Evolutionary conservation across 2,797 vertebrate species (phyloP), one percentile per base, ranked within the genome.

Genomic region (Hephaestus fuliginosus): DNA sequence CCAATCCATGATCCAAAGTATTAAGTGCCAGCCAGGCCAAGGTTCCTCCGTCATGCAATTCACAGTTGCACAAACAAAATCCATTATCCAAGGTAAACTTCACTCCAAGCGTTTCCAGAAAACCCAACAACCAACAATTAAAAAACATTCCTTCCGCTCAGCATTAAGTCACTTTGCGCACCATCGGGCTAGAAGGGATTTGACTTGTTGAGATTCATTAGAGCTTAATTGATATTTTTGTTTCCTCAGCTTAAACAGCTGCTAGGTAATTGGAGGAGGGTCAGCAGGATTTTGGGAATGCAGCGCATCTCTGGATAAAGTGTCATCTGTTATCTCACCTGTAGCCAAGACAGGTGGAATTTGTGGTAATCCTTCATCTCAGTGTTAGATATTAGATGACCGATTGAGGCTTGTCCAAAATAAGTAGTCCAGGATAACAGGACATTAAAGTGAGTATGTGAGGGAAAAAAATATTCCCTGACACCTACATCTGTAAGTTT

Each of bases 41-140:
- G 51, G 33, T n/a, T 86, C 43, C 36, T 67, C 77, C 56, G 76
- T 84, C 71, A 68, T 68, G 78, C 83, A 81, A 67, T 74, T 30
- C 58, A 80, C 69, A 70, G 52, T 76, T 86, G 81, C 85, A 79
- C 69, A 74, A 83, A 81, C 39, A 82, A 79, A 81, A 51, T 39
- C 18, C 17, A 33, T 75, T 79, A 75, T 85, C 83, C 86, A 86
- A 87, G 74, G 74, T 85, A 74, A 88, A 86, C 57, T 74, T 73
- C 10, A 39, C 60, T 53, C 52, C 61, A 72, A 33, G 28, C 71
- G 78, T 85, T 86, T 81, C 78, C 81, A 88, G 74, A 86, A 87
- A 85, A 81, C 3, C 44, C 28, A 78, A 79, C 68, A 82, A 85
- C 55, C 76, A 83, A 66, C 58, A 84, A 81, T 76, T 75, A 51